Evolutionary conservation across 2,888 invertebrate species (phyloP), one percentile per base, ranked within the genome.

Genomic region (Flexamia atlantica): DNA sequence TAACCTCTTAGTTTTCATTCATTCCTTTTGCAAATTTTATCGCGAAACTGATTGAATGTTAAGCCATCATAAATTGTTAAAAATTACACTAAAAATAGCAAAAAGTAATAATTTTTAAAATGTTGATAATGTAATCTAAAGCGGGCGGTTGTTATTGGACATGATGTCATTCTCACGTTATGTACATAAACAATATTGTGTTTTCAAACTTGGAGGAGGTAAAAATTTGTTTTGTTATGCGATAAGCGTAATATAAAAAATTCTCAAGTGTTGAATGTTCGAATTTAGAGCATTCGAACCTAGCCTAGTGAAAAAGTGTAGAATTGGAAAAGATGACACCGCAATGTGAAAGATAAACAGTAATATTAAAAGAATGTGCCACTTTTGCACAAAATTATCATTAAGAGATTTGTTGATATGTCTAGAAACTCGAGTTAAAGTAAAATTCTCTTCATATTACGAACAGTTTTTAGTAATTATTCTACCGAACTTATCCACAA

Each of bases 91-190:
- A 23, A 53, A 57, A 64, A 28, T 64, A 30, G 30, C 64, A 12
- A 64, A 64, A 28, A 28, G 3, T 7, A 7, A 9, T 20, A 30
- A 3, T 64, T 28, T 28, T 64, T 64, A 28, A 64, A 1, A 28
- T 17, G 17, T 30, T 64, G 7, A 30, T 30, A 64, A 28, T 64
- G 28, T 30, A 28, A 64, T 64, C 64, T 64, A 64, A 64, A 28
- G 64, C 28, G 64, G 30, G 14, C 64, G 14, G 3, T 57, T 17
- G 17, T 23, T 5, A 53, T 23, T 23, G 10, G 20, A 20, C 53
- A 20, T 64, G 64, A 64, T 10, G 30, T 64, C 64, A 64, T 30
- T 1, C 30, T 64, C 30, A 64, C 64, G 64, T 64, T 64, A 28
- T 64, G 64, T 30, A 30, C 64, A 64, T 64, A 64, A 64, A 64